phyloP scores from a whole-genome alignment of 2,113 vertebrate genomes.

The Phrynocephalus versicolor region DNA sequence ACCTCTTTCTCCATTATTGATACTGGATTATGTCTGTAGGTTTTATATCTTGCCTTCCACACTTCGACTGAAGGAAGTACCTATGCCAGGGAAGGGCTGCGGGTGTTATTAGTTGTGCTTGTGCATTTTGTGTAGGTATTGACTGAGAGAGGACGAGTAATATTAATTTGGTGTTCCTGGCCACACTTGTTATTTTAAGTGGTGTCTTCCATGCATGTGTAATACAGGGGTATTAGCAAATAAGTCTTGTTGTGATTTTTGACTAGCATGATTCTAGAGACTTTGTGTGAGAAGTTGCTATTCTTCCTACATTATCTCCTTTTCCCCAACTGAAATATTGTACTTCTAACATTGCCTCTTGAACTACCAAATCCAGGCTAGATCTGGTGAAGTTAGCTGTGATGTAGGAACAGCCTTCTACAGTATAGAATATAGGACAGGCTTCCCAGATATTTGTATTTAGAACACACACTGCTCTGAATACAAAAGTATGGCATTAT shows the following conservation, averaged over 20 bases:
- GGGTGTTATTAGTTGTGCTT: not conserved
- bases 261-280: not conserved
- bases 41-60: not conserved
- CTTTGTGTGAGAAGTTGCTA: not conserved
- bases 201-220: not conserved
- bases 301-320: not conserved
- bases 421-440: not conserved
- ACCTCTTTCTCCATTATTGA: not conserved
- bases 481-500: not conserved
- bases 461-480: not conserved
- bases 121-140: not conserved
- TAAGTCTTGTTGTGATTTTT: not conserved
- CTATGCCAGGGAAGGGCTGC: not conserved
- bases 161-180: not conserved
- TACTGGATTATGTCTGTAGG: not conserved
- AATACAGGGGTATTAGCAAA: not conserved
- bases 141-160: not conserved
- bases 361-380: not conserved
- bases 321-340: not conserved
- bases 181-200: not conserved
- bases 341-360: not conserved
- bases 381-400: not conserved
- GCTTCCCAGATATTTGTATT: not conserved
- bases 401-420: not conserved
- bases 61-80: not conserved